phyloP scores from a whole-genome alignment of 2,888 invertebrate genomes.

The Synergus laeviventris region DNA sequence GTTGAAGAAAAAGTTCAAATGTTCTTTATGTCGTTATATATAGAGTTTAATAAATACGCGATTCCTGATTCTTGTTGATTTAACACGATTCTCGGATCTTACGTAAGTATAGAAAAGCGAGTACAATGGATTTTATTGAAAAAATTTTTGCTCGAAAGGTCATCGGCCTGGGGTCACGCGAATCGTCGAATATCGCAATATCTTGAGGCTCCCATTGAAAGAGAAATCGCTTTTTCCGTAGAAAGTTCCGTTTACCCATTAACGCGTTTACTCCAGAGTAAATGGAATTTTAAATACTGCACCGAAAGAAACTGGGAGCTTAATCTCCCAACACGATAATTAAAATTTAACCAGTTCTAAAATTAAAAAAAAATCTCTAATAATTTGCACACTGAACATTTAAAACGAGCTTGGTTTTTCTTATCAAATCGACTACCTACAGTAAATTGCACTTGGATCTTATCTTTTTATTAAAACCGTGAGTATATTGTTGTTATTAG shows the following conservation, averaged over 20 bases:
- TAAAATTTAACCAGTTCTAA: not conserved
- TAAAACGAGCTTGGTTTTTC: not conserved
- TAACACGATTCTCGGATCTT: slow-evolving; percentile 20
- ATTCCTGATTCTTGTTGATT: slow-evolving; percentile 30
- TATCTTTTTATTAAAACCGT: not conserved
- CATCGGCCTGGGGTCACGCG: slow-evolving; percentile 34
- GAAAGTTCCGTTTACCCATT: slow-evolving; percentile 38
- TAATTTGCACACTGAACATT: not conserved
- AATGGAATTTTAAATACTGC: slow-evolving; percentile 12
- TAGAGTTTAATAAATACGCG: slow-evolving; percentile 14
- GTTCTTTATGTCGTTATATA: not conserved
- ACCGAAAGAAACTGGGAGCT: not conserved
- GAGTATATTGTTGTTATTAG: not conserved
- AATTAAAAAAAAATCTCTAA: not conserved
- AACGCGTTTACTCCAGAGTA: slow-evolving; percentile 23
- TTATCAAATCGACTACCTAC: not conserved
- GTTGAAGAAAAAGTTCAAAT: not conserved
- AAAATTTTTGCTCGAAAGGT: slow-evolving; percentile 34
- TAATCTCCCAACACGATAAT: not conserved
- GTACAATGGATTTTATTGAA: slow-evolving; percentile 33
- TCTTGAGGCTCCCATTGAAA: slow-evolving; percentile 34
- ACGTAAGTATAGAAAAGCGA: slow-evolving; percentile 36
- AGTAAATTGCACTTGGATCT: not conserved
- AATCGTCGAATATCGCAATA: slow-evolving; percentile 40
- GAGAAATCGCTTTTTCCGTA: slow-evolving; percentile 41